These are phyloP conservation scores for Clarias magur DNA, from an alignment of 2,113 vertebrate species.

Conservation along the genomic window DNA sequence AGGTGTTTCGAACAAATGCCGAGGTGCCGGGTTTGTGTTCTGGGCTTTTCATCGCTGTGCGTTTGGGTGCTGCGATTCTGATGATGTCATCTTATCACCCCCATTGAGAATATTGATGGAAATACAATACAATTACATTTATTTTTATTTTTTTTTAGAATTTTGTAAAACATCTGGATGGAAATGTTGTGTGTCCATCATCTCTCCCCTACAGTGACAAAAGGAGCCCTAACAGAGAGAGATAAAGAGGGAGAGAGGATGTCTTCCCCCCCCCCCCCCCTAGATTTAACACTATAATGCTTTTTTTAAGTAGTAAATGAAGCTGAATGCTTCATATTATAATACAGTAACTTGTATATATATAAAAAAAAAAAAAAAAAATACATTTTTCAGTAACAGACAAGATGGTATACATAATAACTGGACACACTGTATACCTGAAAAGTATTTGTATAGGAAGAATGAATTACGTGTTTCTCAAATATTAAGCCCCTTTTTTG, in stretches of 20 bases:
- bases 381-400: slow-evolving; percentile 7
- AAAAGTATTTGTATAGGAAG: slow-evolving; percentile 25
- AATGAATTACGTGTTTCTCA: slow-evolving; percentile 27
- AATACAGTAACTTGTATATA: not conserved
- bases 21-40: not conserved
- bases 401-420: slow-evolving; percentile 54
- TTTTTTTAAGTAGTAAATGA: slow-evolving; percentile 45
- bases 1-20: not conserved
- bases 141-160: not conserved
- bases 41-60: not conserved
- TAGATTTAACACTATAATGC: slow-evolving; percentile 53
- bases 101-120: not conserved
- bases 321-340: not conserved
- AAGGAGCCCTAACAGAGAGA: slow-evolving; percentile 70
- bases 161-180: slow-evolving; percentile 45
- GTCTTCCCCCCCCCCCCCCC: slow-evolving; percentile 65
- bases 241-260: slow-evolving; percentile 70
- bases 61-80: not conserved
- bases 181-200: slow-evolving; percentile 61
- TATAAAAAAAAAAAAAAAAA: not conserved
- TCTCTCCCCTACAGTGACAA: slow-evolving; percentile 73
- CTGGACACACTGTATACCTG: slow-evolving; percentile 55
- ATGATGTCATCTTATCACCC: not conserved
- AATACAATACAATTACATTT: not conserved
- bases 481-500: slow-evolving; percentile 39